Base-by-base conservation (phyloP, 1,140 invertebrate genomes). In the Dendroctonus valens region DNA sequence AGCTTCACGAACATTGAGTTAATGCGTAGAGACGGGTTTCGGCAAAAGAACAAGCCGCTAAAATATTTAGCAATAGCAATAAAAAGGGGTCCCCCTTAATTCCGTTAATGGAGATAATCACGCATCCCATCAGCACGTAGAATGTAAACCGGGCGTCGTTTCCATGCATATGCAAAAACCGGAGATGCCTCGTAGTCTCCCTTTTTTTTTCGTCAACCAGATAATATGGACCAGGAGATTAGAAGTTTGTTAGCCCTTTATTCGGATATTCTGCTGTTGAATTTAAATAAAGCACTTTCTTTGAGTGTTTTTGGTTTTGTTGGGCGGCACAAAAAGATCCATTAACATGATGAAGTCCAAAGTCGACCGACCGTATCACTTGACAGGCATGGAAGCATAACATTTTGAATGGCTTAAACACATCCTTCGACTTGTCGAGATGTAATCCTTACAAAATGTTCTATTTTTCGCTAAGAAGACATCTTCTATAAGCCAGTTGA, bases 141-240 rank as follows among this genome's bases (percentile, higher is more conserved):
- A 55, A 55, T 39, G 39, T 39, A 39, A 26, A 40, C 53, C 53
- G 41, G 41, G 15, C 26, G 39, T 7, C 53, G 53, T 15, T 55
- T 55, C 53, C 26, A 55, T 55, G 53, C 37, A 55, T 55, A 55
- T 55, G 53, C 53, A 55, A 55, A 55, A 55, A 55, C 26, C 37
- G 39, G 53, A 40, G 26, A 38, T n/a, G 53, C 53, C 53, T 55
- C 53, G 9, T n/a, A 55, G 53, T 55, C 53, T 38, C 26, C 53
- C 53, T 11, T 40, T 55, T 55, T n/a, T 26, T 55, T 55, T 55
- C 39, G 26, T 7, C 53, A 38, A 40, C 11, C 41, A 58, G 55
- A 58, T 58, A 42, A 41, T 58, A 44, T 58, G 55, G 55, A 58
- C 55, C 55, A 44, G 55, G 55, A 58, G 55, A 58, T 58, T 58